phyloP scores from a whole-genome alignment of 53 echinoderm and acorn worm species.

The Echinometra lucunter region DNA sequence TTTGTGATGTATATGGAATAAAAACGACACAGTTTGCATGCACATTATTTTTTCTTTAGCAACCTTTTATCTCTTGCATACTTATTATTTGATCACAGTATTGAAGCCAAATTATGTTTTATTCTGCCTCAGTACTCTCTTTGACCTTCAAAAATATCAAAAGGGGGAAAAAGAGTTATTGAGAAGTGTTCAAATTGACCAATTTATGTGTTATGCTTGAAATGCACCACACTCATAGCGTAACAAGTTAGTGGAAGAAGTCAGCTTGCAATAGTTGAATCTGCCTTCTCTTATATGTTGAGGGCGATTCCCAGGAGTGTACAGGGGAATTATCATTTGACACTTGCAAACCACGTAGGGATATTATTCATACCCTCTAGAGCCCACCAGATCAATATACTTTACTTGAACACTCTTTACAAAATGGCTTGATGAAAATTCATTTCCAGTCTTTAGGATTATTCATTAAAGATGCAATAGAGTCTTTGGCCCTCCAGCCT shows the following conservation, averaged over 20 bases:
- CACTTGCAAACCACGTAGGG: conserved; percentile 48
- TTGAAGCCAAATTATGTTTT: background rate
- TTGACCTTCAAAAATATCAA: too few relatives aligned
- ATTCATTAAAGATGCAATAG: conserved; percentile 65
- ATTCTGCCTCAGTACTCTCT: background rate
- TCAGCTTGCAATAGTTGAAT: conserved; percentile 20
- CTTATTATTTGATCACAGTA: background rate
- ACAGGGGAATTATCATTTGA: conserved; percentile 56
- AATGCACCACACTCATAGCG: background rate
- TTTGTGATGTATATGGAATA: too few relatives aligned
- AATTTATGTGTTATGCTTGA: background rate
- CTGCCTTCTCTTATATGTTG: background rate
- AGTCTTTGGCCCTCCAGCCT: conserved; percentile 56
- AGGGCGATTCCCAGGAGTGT: conserved; percentile 34
- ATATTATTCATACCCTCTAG: conserved; percentile 49
- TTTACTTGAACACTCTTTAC: conserved; percentile 46
- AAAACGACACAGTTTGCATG: too few relatives aligned
- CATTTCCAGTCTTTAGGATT: conserved; percentile 61
- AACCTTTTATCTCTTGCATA: background rate
- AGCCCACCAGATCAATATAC: conserved; percentile 57
- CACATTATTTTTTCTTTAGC: too few relatives aligned
- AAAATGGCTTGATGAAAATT: conserved; percentile 59
- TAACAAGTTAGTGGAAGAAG: background rate
- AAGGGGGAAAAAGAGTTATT: background rate
- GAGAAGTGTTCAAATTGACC: background rate